These are phyloP conservation scores for Lampropteryx suffumata DNA, from an alignment of 2,888 invertebrate genomes.

Conservation along the genomic window DNA sequence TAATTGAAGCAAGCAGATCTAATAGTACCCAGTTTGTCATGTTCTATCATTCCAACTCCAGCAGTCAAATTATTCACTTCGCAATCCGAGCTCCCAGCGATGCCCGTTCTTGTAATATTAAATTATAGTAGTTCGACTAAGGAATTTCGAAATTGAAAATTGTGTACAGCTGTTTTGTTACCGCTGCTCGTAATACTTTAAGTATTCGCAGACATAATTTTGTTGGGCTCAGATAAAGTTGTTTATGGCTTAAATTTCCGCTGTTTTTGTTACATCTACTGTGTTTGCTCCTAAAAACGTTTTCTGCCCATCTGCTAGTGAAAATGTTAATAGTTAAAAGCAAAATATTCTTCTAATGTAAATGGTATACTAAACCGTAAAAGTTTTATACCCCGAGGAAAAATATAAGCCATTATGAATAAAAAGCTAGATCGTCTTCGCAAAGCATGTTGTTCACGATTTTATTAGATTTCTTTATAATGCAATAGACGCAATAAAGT, in stretches of 20 bases:
- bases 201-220: slow-evolving; percentile 29
- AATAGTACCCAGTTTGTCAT: slow-evolving; percentile 30
- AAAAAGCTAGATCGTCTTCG: slow-evolving; percentile 9
- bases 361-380: slow-evolving; percentile 1
- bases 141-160: slow-evolving; percentile 78
- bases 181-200: slow-evolving; percentile 27
- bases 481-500: slow-evolving; percentile 16
- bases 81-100: slow-evolving; percentile 65
- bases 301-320: background rate
- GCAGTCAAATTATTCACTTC: slow-evolving; percentile 80
- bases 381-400: background rate
- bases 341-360: background rate
- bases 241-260: slow-evolving; percentile 22
- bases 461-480: slow-evolving; percentile 23
- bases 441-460: slow-evolving; percentile 22
- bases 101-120: slow-evolving; percentile 68
- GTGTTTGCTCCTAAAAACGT: background rate
- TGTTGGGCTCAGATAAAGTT: slow-evolving; percentile 23
- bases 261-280: slow-evolving; percentile 9
- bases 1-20: slow-evolving; percentile 22
- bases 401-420: slow-evolving; percentile 11
- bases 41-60: slow-evolving; percentile 46
- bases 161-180: slow-evolving; percentile 35
- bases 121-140: slow-evolving; percentile 74
- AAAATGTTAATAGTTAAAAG: background rate